A percentile compares a stretch with the other conserved stretches of the same genome.
Conservation (phyloP, 2,888 invertebrate species). For the Aphidoletes aphidimyza region DNA sequence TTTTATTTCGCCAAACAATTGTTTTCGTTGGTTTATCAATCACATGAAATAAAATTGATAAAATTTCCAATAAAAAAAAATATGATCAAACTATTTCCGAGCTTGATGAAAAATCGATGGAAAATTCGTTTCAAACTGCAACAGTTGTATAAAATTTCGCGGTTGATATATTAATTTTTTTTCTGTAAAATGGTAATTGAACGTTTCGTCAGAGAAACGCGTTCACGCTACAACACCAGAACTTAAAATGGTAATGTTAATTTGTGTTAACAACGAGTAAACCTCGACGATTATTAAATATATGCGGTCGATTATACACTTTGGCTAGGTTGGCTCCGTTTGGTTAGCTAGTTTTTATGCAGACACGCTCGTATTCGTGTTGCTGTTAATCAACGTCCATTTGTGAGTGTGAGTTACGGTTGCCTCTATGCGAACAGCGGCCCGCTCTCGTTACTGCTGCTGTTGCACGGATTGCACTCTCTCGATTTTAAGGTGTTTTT, state of each 20-base stretch:
- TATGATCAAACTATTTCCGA: not conserved
- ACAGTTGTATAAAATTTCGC: constrained; percentile 59
- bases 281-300: constrained; percentile 53
- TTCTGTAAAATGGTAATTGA: constrained; percentile 3
- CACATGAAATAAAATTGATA: constrained; percentile 45
- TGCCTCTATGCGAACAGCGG: not conserved
- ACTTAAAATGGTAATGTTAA: constrained; percentile 53
- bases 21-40: not conserved
- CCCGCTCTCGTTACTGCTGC: not conserved
- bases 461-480: constrained; percentile 20
- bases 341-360: not conserved
- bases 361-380: constrained; percentile 9
- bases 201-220: constrained; percentile 53
- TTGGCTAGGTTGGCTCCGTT: constrained; percentile 9
- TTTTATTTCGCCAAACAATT: not conserved
- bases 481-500: not conserved
- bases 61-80: constrained; percentile 34
- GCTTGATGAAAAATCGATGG: not conserved
- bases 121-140: not conserved
- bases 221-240: constrained; percentile 54
- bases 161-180: not conserved
- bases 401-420: not conserved
- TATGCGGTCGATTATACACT: constrained; percentile 46
- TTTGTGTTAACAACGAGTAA: constrained; percentile 54
- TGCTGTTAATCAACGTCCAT: not conserved